phyloP scores from a whole-genome alignment of 2,113 vertebrate species.

The Atherinomorus stipes region DNA sequence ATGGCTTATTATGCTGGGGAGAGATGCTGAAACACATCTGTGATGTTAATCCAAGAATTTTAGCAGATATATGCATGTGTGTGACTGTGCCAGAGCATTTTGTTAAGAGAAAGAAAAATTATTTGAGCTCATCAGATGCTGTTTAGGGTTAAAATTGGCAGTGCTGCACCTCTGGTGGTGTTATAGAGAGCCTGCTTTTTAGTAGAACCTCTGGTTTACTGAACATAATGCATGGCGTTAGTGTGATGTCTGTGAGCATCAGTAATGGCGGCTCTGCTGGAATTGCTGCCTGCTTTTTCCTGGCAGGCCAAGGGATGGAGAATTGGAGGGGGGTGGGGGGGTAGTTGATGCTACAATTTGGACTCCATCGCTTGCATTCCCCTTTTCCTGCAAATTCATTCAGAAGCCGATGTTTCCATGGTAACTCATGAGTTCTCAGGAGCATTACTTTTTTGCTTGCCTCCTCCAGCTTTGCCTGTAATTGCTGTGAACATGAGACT shows the following conservation, averaged over 20 bases:
- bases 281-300: slow-evolving; percentile 55
- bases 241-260: slow-evolving; percentile 17
- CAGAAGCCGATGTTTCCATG: slow-evolving; percentile 80
- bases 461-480: slow-evolving; percentile 76
- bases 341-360: slow-evolving; percentile 71
- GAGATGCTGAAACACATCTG: not conserved
- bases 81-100: slow-evolving; percentile 1
- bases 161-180: not conserved
- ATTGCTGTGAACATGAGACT: slow-evolving; percentile 74
- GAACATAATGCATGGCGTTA: slow-evolving; percentile 11
- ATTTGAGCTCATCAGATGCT: not conserved
- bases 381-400: slow-evolving; percentile 76
- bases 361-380: slow-evolving; percentile 76
- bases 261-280: slow-evolving; percentile 35
- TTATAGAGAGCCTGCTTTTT: slow-evolving; percentile 5
- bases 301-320: slow-evolving; percentile 53
- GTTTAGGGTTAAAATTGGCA: not conserved
- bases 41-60: not conserved
- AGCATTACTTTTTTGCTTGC: slow-evolving; percentile 74
- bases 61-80: not conserved
- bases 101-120: slow-evolving; percentile 1
- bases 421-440: slow-evolving; percentile 77
- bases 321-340: slow-evolving; percentile 52
- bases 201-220: slow-evolving; percentile 11
- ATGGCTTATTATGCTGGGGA: slow-evolving; percentile 15